Evolutionary conservation across 2,888 invertebrate species (phyloP), one percentile per base, ranked within the genome.

Genomic region (Brenthis ino): DNA sequence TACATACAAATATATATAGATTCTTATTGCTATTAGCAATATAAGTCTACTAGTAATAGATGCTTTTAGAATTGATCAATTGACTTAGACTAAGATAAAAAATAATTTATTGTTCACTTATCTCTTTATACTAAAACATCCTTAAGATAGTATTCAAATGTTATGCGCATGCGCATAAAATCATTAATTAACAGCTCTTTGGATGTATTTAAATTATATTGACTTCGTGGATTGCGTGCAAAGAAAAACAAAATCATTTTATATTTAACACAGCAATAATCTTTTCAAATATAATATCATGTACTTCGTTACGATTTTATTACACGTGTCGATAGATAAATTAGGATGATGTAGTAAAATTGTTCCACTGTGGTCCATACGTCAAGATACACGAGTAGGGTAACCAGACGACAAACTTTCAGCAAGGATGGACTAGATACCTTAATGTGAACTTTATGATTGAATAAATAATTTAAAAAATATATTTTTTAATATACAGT

Each of bases 321-420:
- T 67, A 50, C 51, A 65, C 64, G 53, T 64, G 67, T 65, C 64
- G 55, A 68, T 64, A 70, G 53, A 64, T 70, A 68, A 70, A 70
- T 65, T 70, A 68, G 58, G 57, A 64, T 65, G 70, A 65, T 67
- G 56, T 67, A 67, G 61, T 67, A 51, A 63, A 61, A 63, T 51
- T 53, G 48, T 64, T 68, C 60, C 70, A 67, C 67, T 70, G 70
- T 68, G 70, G 70, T 70, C 70, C 68, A 65, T 68, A 53, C 60
- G 64, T 70, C 68, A 70, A 70, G 53, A 57, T 37, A 51, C 24
- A 54, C 1, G 8, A 12, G 20, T 57, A 54, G 56, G 57, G 70
- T 53, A 47, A 58, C 73, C 71, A 70, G 12, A 11, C 37, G 11
- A 20, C 14, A 20, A 6, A 11, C 16, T 53, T 37, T 51, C 20